Evolutionary conservation across 2,888 invertebrate species (phyloP).

Genomic region (Thumatha senex): DNA sequence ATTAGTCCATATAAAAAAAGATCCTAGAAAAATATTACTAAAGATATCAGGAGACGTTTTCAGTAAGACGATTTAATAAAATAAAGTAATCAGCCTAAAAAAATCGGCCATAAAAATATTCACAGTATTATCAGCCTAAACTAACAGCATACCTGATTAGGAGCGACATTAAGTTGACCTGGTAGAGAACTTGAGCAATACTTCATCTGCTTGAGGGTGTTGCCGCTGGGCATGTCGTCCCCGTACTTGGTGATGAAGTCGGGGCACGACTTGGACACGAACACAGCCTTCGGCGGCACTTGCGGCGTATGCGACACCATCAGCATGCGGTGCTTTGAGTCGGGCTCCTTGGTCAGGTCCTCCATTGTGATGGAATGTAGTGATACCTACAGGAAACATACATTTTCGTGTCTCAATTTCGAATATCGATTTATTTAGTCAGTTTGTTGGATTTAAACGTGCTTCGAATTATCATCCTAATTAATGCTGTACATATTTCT

Average conservation of each 20-base stretch:
- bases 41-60: no score
- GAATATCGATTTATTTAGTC: no score
- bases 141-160: slow-evolving; percentile 42
- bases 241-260: slow-evolving; percentile 78
- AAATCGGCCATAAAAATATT: no score
- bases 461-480: no score
- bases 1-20: no score
- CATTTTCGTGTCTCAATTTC: no score
- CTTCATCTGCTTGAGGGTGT: slow-evolving; percentile 31
- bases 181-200: slow-evolving; percentile 53
- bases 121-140: no score
- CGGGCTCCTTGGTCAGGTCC: slow-evolving; percentile 91
- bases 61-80: no score
- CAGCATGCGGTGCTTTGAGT: slow-evolving; percentile 92
- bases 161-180: slow-evolving; percentile 48
- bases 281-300: slow-evolving; percentile 75
- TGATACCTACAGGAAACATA: slow-evolving; percentile 81
- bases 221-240: slow-evolving; percentile 31
- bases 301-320: slow-evolving; percentile 87
- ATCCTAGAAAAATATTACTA: no score
- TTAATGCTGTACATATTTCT: no score
- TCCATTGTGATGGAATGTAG: slow-evolving; percentile 95
- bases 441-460: no score
- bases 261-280: slow-evolving; percentile 92
- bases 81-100: no score